phyloP scores from a whole-genome alignment of 2,888 invertebrate species.

The Eupithecia abbreviata region DNA sequence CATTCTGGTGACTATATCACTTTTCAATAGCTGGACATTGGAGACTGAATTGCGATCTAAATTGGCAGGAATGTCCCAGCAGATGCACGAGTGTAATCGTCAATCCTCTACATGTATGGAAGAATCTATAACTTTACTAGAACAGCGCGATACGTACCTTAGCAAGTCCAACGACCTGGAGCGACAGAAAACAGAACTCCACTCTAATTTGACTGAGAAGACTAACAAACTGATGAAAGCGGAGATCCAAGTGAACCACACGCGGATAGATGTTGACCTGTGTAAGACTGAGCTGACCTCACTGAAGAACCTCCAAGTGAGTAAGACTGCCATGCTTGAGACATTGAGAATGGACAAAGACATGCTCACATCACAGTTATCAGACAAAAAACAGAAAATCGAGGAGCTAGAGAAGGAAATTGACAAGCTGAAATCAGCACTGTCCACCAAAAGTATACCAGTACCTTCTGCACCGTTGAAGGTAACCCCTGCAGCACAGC shows the following conservation, averaged over 20 bases:
- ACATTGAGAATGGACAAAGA: slow-evolving; percentile 77
- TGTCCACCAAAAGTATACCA: slow-evolving; percentile 70
- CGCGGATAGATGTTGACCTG: slow-evolving; percentile 69
- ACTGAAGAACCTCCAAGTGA: slow-evolving; percentile 76
- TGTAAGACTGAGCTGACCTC: slow-evolving; percentile 79
- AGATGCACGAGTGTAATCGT: slow-evolving; percentile 74
- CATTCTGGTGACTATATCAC: slow-evolving; percentile 76
- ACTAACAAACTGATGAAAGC: slow-evolving; percentile 64
- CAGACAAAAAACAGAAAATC: slow-evolving; percentile 71
- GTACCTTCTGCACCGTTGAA: slow-evolving; percentile 62
- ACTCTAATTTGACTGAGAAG: slow-evolving; percentile 61
- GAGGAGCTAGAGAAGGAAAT: slow-evolving; percentile 74
- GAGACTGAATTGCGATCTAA: slow-evolving; percentile 73
- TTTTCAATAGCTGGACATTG: slow-evolving; percentile 77
- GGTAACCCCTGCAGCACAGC: slow-evolving; percentile 72
- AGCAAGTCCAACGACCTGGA: slow-evolving; percentile 69
- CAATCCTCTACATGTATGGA: slow-evolving; percentile 75
- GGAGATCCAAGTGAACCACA: slow-evolving; percentile 71
- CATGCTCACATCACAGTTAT: slow-evolving; percentile 68
- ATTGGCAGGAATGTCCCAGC: slow-evolving; percentile 66
- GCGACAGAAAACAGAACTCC: slow-evolving; percentile 64
- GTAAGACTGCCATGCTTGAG: slow-evolving; percentile 74
- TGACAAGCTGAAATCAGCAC: slow-evolving; percentile 63
- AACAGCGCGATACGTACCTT: slow-evolving; percentile 70
- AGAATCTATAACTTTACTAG: slow-evolving; percentile 70